Evolutionary conservation across 2,113 vertebrate genomes (phyloP), one percentile per base, ranked within the genome.

Genomic region (Opisthocomus hoazin): DNA sequence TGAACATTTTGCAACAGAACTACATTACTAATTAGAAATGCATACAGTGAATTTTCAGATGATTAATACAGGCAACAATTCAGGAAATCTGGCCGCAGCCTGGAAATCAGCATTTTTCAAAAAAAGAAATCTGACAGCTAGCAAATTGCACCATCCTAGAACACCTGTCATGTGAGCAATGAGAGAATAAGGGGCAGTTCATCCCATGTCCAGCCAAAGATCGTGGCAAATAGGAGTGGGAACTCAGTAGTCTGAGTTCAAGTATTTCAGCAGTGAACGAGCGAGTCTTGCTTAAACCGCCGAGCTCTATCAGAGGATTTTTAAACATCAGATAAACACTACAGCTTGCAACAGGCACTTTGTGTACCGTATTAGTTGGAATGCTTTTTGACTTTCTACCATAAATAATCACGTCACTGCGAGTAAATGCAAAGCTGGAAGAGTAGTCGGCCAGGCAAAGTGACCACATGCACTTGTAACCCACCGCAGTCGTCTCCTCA

Each of bases 221-320:
- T 10, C 14, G 6, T 0, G 5, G 45, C 26, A 83, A 89, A 87
- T 1, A 11, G 0, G 3, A 76, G 36, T 1, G 22, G 65, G 65
- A 85, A 32, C 9, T 12, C 10, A n/a, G 15, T 0, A 29, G 30
- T 16, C 11, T 14, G 30, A 54, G 70, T 45, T 27, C 29, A 24
- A 66, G 13, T 12, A 13, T 9, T 77, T 37, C 3, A 53, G 58
- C 29, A 45, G 30, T 3, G 68, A 77, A 9, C 0, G 2, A 71
- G 26, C 15, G 1, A 56, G 17, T 13, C 57, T n/a, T 32, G 32
- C 21, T 74, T 4, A 13, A 61, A n/a, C n/a, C 29, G 32, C 37
- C 3, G 11, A 65, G 76, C 60, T 54, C 37, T 5, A 23, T 1
- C 68, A 88, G 60, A 69, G 41, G 58, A 30, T 24, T 73, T 71